Evolutionary conservation across 2,797 vertebrate genomes (phyloP).

Genomic region (Darevskia mixta): DNA sequence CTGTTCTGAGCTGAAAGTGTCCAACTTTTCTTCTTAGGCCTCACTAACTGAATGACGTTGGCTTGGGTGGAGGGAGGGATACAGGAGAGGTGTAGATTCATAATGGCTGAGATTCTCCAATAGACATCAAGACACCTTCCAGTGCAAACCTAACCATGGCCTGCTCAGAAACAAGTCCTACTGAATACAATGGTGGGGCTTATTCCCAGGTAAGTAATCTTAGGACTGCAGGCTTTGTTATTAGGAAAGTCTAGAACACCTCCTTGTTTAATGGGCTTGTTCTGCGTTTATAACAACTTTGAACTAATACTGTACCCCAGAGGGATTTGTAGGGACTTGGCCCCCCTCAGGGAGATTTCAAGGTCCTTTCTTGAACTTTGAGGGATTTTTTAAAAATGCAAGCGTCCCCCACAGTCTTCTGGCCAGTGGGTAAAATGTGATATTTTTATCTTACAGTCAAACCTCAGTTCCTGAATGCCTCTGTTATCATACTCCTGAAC

Average conservation of each 20-base stretch:
- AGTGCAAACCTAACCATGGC: no score
- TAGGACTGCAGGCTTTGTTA: no score
- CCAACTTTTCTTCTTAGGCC: background rate
- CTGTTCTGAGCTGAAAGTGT: background rate
- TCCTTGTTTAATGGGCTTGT: background rate
- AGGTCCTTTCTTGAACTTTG: background rate
- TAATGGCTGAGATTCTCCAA: no score
- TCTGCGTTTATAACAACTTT: background rate
- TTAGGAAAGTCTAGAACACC: background rate
- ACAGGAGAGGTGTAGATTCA: background rate
- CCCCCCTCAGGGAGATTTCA: background rate
- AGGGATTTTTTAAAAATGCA: background rate
- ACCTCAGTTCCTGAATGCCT: no score
- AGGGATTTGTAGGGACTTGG: background rate
- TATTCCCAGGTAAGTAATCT: no score
- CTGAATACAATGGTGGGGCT: no score
- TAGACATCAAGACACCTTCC: background rate
- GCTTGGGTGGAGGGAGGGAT: background rate
- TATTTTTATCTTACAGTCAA: background rate
- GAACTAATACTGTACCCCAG: background rate
- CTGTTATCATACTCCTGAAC: no score
- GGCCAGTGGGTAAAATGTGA: background rate
- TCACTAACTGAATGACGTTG: background rate
- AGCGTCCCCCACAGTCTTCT: background rate
- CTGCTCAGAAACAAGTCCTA: no score